These are phyloP conservation scores for Rhodophaea formosa DNA, from an alignment of 2,888 invertebrate genomes.

Conservation along the genomic window DNA sequence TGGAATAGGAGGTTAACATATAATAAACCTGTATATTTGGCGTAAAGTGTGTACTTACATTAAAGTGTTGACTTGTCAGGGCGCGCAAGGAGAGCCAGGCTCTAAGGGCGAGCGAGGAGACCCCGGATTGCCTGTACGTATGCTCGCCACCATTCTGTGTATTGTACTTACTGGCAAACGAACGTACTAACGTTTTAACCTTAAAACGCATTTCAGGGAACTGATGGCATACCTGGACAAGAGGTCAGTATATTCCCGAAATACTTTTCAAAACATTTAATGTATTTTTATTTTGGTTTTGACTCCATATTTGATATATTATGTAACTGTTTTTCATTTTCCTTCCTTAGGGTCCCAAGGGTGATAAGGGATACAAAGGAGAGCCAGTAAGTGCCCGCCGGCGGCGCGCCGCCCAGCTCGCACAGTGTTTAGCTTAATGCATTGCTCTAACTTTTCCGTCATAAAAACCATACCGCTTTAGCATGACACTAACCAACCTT, in stretches of 20 bases:
- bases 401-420: slow-evolving; percentile 27
- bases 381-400: slow-evolving; percentile 84
- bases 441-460: slow-evolving; percentile 30
- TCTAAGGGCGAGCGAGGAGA: slow-evolving; percentile 96
- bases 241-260: slow-evolving; percentile 83
- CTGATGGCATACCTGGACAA: slow-evolving; percentile 95
- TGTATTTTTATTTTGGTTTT: not conserved
- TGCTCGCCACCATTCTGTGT: not conserved
- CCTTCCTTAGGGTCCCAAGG: slow-evolving; percentile 89
- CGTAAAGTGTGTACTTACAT: not conserved
- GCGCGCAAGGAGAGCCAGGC: slow-evolving; percentile 95
- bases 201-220: slow-evolving; percentile 85
- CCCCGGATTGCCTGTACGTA: slow-evolving; percentile 94
- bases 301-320: not conserved
- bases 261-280: not conserved
- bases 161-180: slow-evolving; percentile 4
- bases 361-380: slow-evolving; percentile 94
- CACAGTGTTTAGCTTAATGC: slow-evolving; percentile 17
- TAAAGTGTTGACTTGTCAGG: slow-evolving; percentile 74
- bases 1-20: too few species aligned
- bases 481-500: slow-evolving; percentile 23
- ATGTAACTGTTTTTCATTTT: slow-evolving; percentile 43
- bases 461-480: slow-evolving; percentile 25
- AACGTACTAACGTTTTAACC: slow-evolving; percentile 5
- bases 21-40: not conserved